Evolutionary conservation across 1,140 invertebrate genomes (phyloP).

Genomic region (Drosophila oshimai): DNA sequence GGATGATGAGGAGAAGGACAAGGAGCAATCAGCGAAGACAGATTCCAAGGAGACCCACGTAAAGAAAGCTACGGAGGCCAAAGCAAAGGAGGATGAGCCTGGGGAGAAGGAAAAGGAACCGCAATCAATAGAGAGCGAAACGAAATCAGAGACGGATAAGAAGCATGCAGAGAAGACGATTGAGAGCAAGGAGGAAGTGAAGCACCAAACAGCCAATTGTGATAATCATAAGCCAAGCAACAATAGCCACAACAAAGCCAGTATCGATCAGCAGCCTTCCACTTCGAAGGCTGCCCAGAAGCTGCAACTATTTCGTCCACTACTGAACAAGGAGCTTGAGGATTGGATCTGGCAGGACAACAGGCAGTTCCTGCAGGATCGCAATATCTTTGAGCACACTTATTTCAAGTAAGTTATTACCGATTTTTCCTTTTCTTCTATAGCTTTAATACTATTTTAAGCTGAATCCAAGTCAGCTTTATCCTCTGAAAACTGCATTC

Average conservation of each 20-base stretch:
- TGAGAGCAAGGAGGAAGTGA: conserved; percentile 2
- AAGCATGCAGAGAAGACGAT: background rate
- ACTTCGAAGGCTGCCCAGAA: conserved; percentile 69
- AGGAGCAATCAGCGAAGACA: conserved; percentile 12
- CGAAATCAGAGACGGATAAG: background rate
- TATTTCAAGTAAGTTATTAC: conserved; percentile 93
- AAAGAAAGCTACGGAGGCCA: background rate
- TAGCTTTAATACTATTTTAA: too few species aligned
- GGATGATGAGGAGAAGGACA: background rate
- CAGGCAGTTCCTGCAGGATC: conserved; percentile 96
- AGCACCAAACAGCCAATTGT: conserved; percentile 81
- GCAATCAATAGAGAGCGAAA: background rate
- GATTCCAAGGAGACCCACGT: background rate
- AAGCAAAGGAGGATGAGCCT: background rate
- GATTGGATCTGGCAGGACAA: conserved; percentile 98
- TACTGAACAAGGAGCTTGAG: conserved; percentile 90
- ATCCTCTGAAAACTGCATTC: background rate
- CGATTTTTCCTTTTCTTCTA: conserved; percentile 29
- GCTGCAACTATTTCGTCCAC: conserved; percentile 62
- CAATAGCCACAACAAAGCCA: conserved; percentile 39
- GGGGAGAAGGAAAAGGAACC: background rate
- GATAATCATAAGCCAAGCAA: conserved; percentile 68
- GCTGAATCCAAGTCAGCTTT: rapidly evolving
- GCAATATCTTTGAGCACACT: conserved; percentile 97
- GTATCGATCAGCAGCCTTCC: conserved; percentile 55